These are phyloP conservation scores for Drosophila melanogaster DNA, from an alignment of 1,140 invertebrate genomes.

Conservation along the genomic window Release_6_plus_ISO1_MT NC_004354.4:22591501-22592000, in stretches of 20 bases:
- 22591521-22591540: too few relatives aligned
- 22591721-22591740: constrained; percentile 1
- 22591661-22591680: constrained; percentile 39
- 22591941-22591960: constrained; percentile 42
- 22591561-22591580: too few relatives aligned
- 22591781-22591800: constrained; percentile 49
- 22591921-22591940: constrained; percentile 5
- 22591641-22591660: neutral
- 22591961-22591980: constrained; percentile 39
- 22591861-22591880: constrained; percentile 30
- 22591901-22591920: constrained; percentile 26
- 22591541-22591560: too few relatives aligned
- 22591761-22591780: constrained; percentile 1
- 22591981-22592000: constrained; percentile 45
- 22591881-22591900: constrained; percentile 73
- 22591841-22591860: constrained; percentile 11
- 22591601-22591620: too few relatives aligned
- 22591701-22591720: constrained; percentile 26
- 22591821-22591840: constrained; percentile 53
- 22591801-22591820: constrained; percentile 29
- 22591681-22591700: constrained; percentile 36
- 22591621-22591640: too few relatives aligned
- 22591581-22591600: too few relatives aligned
- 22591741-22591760: neutral
- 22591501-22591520: neutral